Evolutionary conservation across 2,888 invertebrate genomes (phyloP), one percentile per base, ranked within the genome.

Genomic region (Cerastis leucographa): DNA sequence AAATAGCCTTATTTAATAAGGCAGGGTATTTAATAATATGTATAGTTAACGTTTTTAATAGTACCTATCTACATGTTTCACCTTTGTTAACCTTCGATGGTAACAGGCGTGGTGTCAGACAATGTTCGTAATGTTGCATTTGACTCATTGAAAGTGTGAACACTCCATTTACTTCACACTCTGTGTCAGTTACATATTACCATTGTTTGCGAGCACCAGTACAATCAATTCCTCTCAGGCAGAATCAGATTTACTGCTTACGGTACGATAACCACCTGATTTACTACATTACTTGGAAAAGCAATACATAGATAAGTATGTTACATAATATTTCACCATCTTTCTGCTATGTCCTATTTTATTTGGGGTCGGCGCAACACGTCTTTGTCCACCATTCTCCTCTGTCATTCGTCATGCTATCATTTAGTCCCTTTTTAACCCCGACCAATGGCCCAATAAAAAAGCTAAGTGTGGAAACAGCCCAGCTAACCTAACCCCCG

Each of bases 171-270:
- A 6, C 22, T 4, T 4, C 8, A 14, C 65, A 78, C 8, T 78
- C 78, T 22, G 40, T 42, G 19, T 9, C 1, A 29, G 14, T 64
- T 46, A 8, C 12, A 9, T 29, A 69, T 56, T 42, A 17, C 54
- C 25, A 70, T 78, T 78, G 70, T 78, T 78, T 42, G 40, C 25
- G 5, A 35, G n/a, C 35, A 78, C 42, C 35, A 66, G 44, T 44
- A 44, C 65, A 65, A 79, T 71, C 65, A 25, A 56, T 65, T 40
- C n/a, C 25, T 66, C 35, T 66, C 59, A 51, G 25, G n/a, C 42
- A 51, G 22, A 78, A 78, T 65, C 56, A 49, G 35, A 59, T 59
- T 59, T n/a, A 78, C 12, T 51, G 44, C 25, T 56, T 25, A 44
- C 22, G n/a, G 49, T 25, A 71, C 42, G 42, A 51, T 71, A 59